Conservation (phyloP, 2,888 invertebrate genomes). For the Andrena camellia region DNA sequence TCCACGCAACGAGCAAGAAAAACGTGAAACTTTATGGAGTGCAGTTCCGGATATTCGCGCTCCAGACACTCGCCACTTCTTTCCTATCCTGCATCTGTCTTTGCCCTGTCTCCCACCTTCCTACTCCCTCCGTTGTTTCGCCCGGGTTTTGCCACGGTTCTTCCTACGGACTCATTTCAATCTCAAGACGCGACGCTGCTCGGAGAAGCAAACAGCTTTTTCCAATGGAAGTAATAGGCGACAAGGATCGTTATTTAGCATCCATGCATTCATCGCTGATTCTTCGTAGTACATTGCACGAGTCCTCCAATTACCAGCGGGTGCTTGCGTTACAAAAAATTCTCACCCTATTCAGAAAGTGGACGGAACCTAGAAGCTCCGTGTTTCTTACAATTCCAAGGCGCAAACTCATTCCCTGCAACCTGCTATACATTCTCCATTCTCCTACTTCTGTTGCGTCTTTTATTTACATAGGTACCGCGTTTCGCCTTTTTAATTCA, state of each 20-base stretch:
- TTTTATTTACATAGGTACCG: not conserved
- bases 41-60: conserved; percentile 30
- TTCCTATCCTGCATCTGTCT: not conserved
- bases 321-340: no score
- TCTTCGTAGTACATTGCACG: no score
- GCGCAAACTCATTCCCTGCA: not conserved
- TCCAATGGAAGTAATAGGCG: not conserved
- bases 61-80: conserved; percentile 4
- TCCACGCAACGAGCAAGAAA: conserved; percentile 36
- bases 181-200: not conserved
- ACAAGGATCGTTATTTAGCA: not conserved
- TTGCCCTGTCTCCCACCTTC: not conserved
- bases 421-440: not conserved
- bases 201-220: not conserved
- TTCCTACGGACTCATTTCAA: not conserved
- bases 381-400: no score
- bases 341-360: no score
- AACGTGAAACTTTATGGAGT: conserved; percentile 40
- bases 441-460: not conserved
- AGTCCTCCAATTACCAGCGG: no score
- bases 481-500: conserved; percentile 2
- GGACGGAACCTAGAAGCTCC: no score
- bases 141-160: not conserved
- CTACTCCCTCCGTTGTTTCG: not conserved
- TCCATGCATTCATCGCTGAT: no score